A percentile compares a stretch with the other conserved stretches of the same genome.
Conservation (phyloP, 1,140 invertebrate species). For the Brachionus paranguensis region DNA sequence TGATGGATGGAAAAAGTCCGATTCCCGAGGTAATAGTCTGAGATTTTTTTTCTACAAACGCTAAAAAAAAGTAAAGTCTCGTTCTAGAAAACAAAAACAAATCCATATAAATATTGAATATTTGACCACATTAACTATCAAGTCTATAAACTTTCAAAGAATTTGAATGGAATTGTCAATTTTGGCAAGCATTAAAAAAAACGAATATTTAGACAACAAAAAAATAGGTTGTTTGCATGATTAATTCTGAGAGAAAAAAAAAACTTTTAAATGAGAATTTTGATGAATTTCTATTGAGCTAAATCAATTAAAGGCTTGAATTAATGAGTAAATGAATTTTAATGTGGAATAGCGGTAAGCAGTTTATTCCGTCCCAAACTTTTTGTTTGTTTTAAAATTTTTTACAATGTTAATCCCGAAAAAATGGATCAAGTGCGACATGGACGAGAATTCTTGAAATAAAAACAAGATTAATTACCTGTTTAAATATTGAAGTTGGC, state of each 20-base stretch:
- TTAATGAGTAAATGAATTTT: neutral
- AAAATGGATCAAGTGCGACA: slow-evolving; percentile 26
- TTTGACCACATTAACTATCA: slow-evolving; percentile 23
- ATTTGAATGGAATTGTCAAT: slow-evolving; percentile 27
- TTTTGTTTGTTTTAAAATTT: slow-evolving; percentile 9
- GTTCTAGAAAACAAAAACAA: neutral
- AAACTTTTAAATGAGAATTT: neutral
- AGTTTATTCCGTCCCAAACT: neutral
- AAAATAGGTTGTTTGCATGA: slow-evolving; percentile 25
- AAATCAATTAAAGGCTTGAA: slow-evolving; percentile 32
- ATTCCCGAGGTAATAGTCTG: neutral
- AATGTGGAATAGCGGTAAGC: neutral
- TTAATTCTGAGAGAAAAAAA: neutral
- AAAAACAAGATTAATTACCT: slow-evolving; percentile 33
- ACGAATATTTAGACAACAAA: neutral
- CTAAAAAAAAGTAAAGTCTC: neutral
- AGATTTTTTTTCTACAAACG: neutral
- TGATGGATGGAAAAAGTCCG: neutral
- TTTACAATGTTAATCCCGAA: neutral
- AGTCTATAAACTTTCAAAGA: neutral
- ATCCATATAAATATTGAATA: slow-evolving; percentile 8
- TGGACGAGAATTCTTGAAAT: neutral
- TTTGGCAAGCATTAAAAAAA: neutral
- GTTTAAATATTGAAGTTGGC: slow-evolving; percentile 15
- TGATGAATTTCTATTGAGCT: neutral